Evolutionary conservation across 2,113 vertebrate genomes (phyloP), one percentile per base, ranked within the genome.

Genomic region (Gyps fulvus): DNA sequence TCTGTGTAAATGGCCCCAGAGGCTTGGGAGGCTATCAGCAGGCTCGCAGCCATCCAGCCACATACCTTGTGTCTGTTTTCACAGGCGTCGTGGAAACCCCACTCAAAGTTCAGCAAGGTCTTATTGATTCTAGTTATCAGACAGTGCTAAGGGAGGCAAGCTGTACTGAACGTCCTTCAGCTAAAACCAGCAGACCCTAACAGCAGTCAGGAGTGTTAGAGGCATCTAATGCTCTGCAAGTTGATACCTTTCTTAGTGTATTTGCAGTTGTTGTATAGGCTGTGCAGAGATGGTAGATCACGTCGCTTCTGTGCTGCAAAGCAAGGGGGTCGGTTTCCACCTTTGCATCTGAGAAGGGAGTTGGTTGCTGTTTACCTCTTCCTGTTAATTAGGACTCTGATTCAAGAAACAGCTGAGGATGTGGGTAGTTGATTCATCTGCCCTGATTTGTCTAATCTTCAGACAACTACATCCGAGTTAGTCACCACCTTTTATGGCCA

Each of bases 181-280:
- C 27, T 63, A 5, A 65, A 55, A 32, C 9, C 43, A 11, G 43
- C 38, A 38, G 70, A 7, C 7, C 31, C n/a, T 18, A 8, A 11
- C 36, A 34, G 43, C 6, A 3, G 11, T 1, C 27, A 16, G 14
- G 32, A 57, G 21, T 8, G 1, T 3, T 7, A 5, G 54, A 72
- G 50, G 4, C 40, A 21, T 16, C 40, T 10, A 6, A 2, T 0
- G 0, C 31, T 34, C 43, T 18, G 11, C 54, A 17, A n/a, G 27
- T 49, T 0, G 0, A 1, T 19, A 1, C 43, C 15, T 62, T 26
- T 14, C 40, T 15, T 4, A 2, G 36, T 8, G 34, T 36, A 3
- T 12, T 6, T 79, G 47, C 15, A 6, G 13, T 11, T n/a, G 26
- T 1, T 21, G 23, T 18, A 7, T 25, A 12, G 54, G 54, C 54